Conservation (phyloP, 2,113 vertebrate species). For the Istiophorus platypterus region DNA sequence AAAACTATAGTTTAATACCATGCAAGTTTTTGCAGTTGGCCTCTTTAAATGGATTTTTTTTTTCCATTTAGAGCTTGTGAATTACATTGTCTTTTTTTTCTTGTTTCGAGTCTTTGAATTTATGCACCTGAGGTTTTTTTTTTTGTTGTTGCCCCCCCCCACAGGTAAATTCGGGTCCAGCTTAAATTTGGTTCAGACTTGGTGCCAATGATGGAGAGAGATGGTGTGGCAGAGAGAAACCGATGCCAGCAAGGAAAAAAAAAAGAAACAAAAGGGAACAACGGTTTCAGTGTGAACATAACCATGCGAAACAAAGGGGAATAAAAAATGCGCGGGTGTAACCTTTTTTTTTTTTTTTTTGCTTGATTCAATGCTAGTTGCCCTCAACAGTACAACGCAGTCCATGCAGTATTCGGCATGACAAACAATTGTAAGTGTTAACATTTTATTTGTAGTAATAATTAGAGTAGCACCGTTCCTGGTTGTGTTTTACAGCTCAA, state of each 20-base stretch:
- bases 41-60: neutral
- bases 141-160: no score
- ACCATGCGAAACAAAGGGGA: neutral
- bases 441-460: constrained; percentile 2
- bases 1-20: no score
- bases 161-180: neutral
- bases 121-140: neutral
- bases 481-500: constrained; percentile 35
- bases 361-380: constrained; percentile 41
- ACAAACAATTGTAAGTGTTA: neutral
- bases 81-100: neutral
- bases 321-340: neutral
- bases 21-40: neutral
- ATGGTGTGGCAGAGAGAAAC: no score
- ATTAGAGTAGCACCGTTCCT: constrained; percentile 63
- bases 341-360: no score
- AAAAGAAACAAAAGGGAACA: no score
- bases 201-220: neutral
- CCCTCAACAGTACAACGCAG: constrained; percentile 3
- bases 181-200: neutral
- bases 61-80: neutral
- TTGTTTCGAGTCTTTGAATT: neutral
- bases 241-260: neutral
- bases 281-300: constrained; percentile 24
- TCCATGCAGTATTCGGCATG: neutral